A percentile compares a stretch with the other conserved stretches of the same genome.
These are phyloP conservation scores for Bactericera cockerelli DNA, from an alignment of 1,140 invertebrate species.

Conservation along the genomic window DNA sequence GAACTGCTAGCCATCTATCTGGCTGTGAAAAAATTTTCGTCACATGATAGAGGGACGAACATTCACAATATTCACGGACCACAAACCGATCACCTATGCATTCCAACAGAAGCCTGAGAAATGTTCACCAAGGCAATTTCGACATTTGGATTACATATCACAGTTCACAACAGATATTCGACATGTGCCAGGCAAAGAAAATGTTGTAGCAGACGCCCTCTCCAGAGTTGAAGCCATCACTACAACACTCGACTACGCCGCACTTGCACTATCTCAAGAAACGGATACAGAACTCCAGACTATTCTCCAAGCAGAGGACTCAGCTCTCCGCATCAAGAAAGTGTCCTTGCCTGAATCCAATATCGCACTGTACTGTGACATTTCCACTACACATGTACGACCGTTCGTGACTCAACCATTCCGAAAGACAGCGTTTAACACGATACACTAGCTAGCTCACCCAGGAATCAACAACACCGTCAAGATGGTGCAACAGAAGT, in stretches of 20 bases:
- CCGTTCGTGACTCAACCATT: constrained; percentile 22
- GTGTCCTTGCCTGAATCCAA: no score
- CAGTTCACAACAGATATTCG: constrained; percentile 28
- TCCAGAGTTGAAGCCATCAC: background rate
- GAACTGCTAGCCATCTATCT: constrained; percentile 28
- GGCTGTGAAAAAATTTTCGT: constrained; percentile 24
- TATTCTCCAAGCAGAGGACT: background rate
- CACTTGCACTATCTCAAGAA: background rate
- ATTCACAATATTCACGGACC: constrained; percentile 27
- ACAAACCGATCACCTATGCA: constrained; percentile 26
- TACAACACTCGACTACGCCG: background rate
- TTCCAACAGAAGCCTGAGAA: constrained; percentile 23
- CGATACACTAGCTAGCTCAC: constrained; percentile 23
- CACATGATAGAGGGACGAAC: constrained; percentile 25
- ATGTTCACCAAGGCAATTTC: constrained; percentile 23
- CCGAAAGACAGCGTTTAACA: constrained; percentile 21
- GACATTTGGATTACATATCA: constrained; percentile 27
- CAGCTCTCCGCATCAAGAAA: background rate
- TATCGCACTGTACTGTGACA: constrained; percentile 22
- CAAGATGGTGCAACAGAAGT: constrained; percentile 27
- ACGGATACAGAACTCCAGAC: background rate
- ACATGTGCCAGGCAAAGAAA: constrained; percentile 25
- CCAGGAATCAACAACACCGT: constrained; percentile 19
- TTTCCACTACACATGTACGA: constrained; percentile 13
- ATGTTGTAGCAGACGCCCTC: constrained; percentile 23